Evolutionary conservation across 2,888 invertebrate species (phyloP).

Genomic region (Mythimna ferrago): DNA sequence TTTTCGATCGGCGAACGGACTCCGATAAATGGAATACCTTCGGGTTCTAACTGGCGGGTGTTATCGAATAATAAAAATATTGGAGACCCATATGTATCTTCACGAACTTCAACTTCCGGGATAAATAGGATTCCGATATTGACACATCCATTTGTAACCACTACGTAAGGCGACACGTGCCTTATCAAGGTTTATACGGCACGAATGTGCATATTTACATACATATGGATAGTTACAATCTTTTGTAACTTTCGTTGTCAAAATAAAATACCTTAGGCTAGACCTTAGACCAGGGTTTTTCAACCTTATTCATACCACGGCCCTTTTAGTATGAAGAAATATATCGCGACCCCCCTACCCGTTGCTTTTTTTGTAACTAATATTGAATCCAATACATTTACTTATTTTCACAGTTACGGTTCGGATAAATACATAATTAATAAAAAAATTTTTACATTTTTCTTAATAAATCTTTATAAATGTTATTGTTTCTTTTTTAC

Average conservation of each 20-base stretch:
- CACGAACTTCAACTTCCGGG: constrained; percentile 37
- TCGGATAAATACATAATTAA: too few relatives aligned
- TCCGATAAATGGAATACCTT: constrained; percentile 53
- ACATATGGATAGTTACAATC: neutral
- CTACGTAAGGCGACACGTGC: neutral
- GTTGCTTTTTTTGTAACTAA: too few relatives aligned
- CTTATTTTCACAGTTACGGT: too few relatives aligned
- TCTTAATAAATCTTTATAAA: too few relatives aligned
- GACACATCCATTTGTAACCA: constrained; percentile 32
- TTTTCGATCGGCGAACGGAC: constrained; percentile 32
- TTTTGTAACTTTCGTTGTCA: neutral
- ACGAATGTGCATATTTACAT: neutral
- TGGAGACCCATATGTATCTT: constrained; percentile 48
- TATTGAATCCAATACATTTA: too few relatives aligned
- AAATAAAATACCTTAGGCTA: neutral
- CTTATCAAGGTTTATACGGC: constrained; percentile 1
- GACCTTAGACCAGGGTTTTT: neutral
- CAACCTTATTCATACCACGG: too few relatives aligned
- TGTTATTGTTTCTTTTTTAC: too few relatives aligned
- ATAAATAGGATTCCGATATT: constrained; percentile 40
- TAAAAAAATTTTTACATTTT: too few relatives aligned
- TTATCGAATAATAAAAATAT: constrained; percentile 57
- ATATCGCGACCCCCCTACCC: too few relatives aligned
- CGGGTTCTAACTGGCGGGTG: constrained; percentile 42
- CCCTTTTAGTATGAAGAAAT: too few relatives aligned